Evolutionary conservation across 2,888 invertebrate genomes (phyloP), one percentile per base, ranked within the genome.

Genomic region (Hoplodrina ambigua): DNA sequence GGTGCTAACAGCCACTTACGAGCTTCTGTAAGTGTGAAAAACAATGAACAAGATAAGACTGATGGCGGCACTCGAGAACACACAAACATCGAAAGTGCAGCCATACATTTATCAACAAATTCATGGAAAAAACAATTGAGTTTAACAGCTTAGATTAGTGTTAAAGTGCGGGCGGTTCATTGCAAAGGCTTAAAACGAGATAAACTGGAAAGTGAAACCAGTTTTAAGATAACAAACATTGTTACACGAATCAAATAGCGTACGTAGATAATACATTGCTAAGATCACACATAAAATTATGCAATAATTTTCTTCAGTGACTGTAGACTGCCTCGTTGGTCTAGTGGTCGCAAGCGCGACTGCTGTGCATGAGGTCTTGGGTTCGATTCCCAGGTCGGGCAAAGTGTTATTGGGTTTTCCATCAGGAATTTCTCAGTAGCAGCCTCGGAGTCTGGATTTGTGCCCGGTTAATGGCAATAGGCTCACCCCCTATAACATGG

Each of bases 41-140:
- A 69, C 60, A 52, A 49, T 69, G 2, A 66, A 66, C 49, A 49
- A 25, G 66, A 76, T 63, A 63, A 76, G 20, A 17, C 2, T 58
- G 20, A 72, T 73, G 11, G 15, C 25, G n/a, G 11, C 56, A 59
- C 13, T 33, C 1, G 56, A 73, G 53, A 79, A 37, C 49, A 67
- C 11, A 55, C 7, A 5, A 20, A 72, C 20, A 60, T 19, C 17
- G 50, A 79, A 79, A 75, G 80, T 73, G 75, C 60, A 78, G 17
- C 33, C n/a, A 61, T 53, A 53, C 58, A 65, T 68, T 67, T 69
- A 69, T 49, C 44, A 63, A 73, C 44, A 60, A 73, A 72, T 70
- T 44, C 57, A 60, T 59, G 66, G 55, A 59, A 66, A 37, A 58
- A n/a, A 7, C 61, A 50, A 53, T 20, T 49, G 13, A 49, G 13